Conservation (phyloP, 1,140 invertebrate genomes). For the Drosophila nigrodunni region DNA sequence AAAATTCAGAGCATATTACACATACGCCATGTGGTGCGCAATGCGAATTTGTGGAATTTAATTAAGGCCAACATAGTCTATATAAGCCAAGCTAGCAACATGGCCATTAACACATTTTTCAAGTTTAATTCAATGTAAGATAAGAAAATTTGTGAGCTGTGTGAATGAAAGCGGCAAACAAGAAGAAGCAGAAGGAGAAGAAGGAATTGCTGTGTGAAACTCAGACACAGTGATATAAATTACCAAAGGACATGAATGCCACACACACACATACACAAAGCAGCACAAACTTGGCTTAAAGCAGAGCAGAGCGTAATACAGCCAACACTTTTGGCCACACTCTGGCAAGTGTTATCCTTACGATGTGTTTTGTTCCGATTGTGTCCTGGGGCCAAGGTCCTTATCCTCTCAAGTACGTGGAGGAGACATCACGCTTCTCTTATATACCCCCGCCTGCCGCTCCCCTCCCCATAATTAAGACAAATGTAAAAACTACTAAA, state of each 20-base stretch:
- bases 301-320: conserved; percentile 3
- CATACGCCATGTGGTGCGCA: conserved; percentile 66
- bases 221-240: conserved; percentile 71
- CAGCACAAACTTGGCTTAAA: conserved; percentile 29
- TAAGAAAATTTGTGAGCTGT: conserved; percentile 58
- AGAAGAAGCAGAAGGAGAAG: conserved; percentile 1
- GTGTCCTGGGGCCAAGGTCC: conserved; percentile 20
- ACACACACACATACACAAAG: conserved; percentile 63
- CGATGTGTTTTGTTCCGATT: conserved; percentile 37
- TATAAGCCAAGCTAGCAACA: conserved; percentile 32
- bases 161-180: no score
- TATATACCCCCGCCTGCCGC: background rate
- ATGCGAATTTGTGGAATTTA: conserved; percentile 69
- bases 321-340: conserved; percentile 20
- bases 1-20: conserved; percentile 37
- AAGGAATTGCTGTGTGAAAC: conserved; percentile 19
- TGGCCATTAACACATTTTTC: conserved; percentile 78
- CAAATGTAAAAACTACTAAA: conserved; percentile 75
- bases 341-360: conserved; percentile 64
- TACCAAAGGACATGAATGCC: conserved; percentile 66
- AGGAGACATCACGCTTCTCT: background rate
- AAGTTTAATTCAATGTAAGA: conserved; percentile 80
- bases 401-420: conserved; percentile 36
- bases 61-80: conserved; percentile 54
- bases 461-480: conserved; percentile 65